Evolutionary conservation across 2,113 vertebrate genomes (phyloP), one percentile per base, ranked within the genome.

Genomic region (Neogobius melanostomus): DNA sequence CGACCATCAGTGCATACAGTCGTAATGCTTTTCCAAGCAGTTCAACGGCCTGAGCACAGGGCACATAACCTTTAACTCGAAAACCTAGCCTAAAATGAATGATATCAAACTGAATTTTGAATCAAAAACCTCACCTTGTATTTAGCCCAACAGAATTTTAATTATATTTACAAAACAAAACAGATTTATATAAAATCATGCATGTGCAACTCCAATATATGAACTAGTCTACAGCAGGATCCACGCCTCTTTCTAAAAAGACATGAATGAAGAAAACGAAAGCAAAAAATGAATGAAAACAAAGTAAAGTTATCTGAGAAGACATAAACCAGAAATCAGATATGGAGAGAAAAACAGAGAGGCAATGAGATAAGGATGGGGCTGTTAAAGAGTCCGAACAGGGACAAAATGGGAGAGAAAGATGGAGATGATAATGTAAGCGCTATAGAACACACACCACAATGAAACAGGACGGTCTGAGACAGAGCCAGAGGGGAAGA

Each of bases 301-400:
- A 48, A 71, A 82, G 49, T 66, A 69, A 67, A 74, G 64, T 75
- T 76, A 84, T 74, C 28, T 78, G 54, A 64, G 61, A 74, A 68
- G 59, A 82, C 11, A 8, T 69, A 75, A 77, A 77, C n/a, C 74
- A 84, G 75, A 78, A 50, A 21, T 69, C 36, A 72, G 49, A 74
- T 48, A 69, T 8, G 64, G 21, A 61, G 44, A 56, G 17, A 75
- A 48, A 56, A 56, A 48, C 54, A 71, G 56, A 71, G 43, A 69
- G 42, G 66, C 45, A 44, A 2, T 2, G n/a, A 68, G 76, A 84
- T 71, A 77, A 71, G 17, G 16, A 36, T 6, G 59, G 49, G 64
- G 57, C 15, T 76, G 68, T 72, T 77, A 76, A 11, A 71, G 16
- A 71, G 71, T 71, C 61, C 71, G 70, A 44, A 64, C 73, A 81